Conservation (phyloP, 2,888 invertebrate genomes). For the Clistopyga incitator region DNA sequence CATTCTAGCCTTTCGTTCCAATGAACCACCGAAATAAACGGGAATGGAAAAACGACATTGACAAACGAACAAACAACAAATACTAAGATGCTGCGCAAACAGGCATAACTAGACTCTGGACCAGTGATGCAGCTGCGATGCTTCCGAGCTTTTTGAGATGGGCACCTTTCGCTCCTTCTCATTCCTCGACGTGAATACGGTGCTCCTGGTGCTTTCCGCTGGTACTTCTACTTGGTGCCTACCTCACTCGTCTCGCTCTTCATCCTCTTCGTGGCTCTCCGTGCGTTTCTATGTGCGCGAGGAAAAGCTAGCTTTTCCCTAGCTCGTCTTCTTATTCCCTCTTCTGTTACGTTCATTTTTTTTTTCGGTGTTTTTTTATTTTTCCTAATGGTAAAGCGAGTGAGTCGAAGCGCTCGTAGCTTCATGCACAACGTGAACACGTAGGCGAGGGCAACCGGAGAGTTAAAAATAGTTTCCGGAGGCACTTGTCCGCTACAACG, state of each 20-base stretch:
- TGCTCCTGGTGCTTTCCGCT: slow-evolving; percentile 14
- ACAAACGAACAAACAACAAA: slow-evolving; percentile 25
- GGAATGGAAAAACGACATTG: slow-evolving; percentile 44
- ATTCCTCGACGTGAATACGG: slow-evolving; percentile 2
- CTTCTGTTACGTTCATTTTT: slow-evolving; percentile 3
- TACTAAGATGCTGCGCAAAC: neutral
- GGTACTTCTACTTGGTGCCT: slow-evolving; percentile 16
- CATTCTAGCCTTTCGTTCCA: slow-evolving; percentile 45
- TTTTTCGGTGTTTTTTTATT: neutral
- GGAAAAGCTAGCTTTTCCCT: slow-evolving; percentile 6
- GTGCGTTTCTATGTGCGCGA: slow-evolving; percentile 8
- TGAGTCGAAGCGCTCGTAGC: slow-evolving; percentile 29
- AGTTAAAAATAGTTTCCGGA: slow-evolving; percentile 63
- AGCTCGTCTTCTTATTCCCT: slow-evolving; percentile 17
- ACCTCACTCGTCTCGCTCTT: slow-evolving; percentile 6
- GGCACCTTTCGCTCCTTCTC: slow-evolving; percentile 1
- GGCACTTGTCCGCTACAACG: slow-evolving; percentile 34
- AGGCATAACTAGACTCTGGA: slow-evolving; percentile 1
- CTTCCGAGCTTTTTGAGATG: slow-evolving; percentile 10
- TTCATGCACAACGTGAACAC: slow-evolving; percentile 16
- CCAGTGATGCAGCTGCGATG: neutral
- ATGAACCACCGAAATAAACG: slow-evolving; percentile 47
- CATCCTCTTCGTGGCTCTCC: neutral
- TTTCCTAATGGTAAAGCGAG: slow-evolving; percentile 29
- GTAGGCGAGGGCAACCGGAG: slow-evolving; percentile 22